Evolutionary conservation across 2,888 invertebrate species (phyloP), one percentile per base, ranked within the genome.

Genomic region (Eupithecia abbreviata): DNA sequence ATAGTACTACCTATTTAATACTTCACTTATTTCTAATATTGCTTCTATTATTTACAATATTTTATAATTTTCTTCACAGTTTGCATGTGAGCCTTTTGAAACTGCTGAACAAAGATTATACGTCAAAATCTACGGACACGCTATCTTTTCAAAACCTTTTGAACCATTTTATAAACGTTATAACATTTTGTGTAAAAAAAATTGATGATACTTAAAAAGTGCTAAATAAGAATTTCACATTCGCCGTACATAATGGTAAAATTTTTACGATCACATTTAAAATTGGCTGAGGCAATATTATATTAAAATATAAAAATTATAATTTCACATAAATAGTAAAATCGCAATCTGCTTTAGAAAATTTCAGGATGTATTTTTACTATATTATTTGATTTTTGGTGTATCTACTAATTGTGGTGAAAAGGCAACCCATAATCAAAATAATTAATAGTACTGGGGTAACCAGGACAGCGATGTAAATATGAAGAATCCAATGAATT

Each of bases 251-350:
- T 13, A 65, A 30, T 65, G 13, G 10, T 30, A 42, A 2, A 10
- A 42, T 30, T n/a, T 42, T 15, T 58, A 42, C 18, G 42, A 15
- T 42, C 42, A 13, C 65, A 42, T 66, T 42, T 66, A 66, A 66
- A 42, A 42, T 41, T 42, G n/a, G 58, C 71, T 3, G 71, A 71
- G 71, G 58, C 43, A 71, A 58, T 58, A 45, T 58, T 71, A 58
- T 58, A 45, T 58, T 71, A 58, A n/a, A 12, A 65, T 41, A 58
- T 9, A 58, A 18, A 9, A 18, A 51, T 18, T 58, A 58, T 9
- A 58, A 58, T 58, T n/a, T 58, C 55, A 58, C 55, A 58, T 18
- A 10, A 9, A 18, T 58, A n/a, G 55, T 18, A 58, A 18, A 62
- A 62, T 62, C 18, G 62, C 30, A 10, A 62, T 62, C 62, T 18